These are phyloP conservation scores for Umimayanthus chanpuru DNA, from an alignment of 92 coral and sea anemone genomes.

Conservation along the genomic window DNA sequence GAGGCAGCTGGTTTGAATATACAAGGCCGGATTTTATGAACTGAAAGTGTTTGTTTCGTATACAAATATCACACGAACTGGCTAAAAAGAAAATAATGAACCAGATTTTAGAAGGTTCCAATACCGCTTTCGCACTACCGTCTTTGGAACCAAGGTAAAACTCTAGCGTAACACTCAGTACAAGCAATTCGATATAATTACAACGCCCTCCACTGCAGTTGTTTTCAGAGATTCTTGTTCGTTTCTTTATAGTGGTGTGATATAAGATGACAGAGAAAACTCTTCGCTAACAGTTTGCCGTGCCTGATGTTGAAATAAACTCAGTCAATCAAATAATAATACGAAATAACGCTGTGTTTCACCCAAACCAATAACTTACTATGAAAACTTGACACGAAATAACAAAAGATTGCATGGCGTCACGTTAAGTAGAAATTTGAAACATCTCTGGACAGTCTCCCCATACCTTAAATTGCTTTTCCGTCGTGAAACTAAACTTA, in stretches of 20 bases:
- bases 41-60: not conserved
- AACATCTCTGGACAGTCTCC: too few species aligned
- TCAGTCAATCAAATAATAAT: not conserved
- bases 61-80: not conserved
- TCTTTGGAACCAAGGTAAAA: not conserved
- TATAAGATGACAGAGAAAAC: too few species aligned
- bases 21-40: too few species aligned
- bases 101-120: not conserved
- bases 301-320: not conserved
- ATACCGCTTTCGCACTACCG: not conserved
- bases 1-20: not conserved
- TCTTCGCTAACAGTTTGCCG: not conserved
- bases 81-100: not conserved
- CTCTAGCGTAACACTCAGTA: not conserved
- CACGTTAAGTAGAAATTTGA: too few species aligned
- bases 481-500: too few species aligned
- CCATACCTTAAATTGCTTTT: too few species aligned
- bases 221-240: not conserved
- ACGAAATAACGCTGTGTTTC: not conserved
- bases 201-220: not conserved
- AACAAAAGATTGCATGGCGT: not conserved
- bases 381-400: not conserved
- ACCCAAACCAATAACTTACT: not conserved
- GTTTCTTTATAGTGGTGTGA: not conserved
- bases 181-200: too few species aligned